Base-by-base conservation (phyloP, 2,797 vertebrate species). In the Taenioides sp. region DNA sequence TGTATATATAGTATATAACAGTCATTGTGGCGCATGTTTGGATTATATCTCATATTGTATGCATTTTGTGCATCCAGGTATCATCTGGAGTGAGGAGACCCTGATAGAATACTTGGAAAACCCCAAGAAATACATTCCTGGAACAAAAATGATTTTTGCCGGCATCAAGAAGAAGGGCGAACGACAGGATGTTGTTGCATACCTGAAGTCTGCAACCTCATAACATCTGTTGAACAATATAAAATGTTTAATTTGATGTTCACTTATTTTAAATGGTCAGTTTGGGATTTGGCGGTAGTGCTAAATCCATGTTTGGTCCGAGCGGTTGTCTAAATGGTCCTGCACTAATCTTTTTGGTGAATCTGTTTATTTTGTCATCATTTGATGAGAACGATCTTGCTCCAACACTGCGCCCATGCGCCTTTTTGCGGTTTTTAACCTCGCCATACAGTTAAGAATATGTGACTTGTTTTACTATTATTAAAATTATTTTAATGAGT, bases 141-240 rank as follows among this genome's bases (percentile, higher is more conserved):
- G 94, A 82, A 97, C 93, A 75, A 97, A 97, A 90, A 96, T 95
- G 88, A 89, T 96, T 86, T 98, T 97, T 72, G 93, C 93, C 68
- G 95, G 95, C 74, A 95, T 96, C 91, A 97, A 96, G 86, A 97
- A 97, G 94, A 95, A 96, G 89, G 94, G 85, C 11, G 95, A 97
- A 79, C 96, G 94, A 69, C 58, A 77, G 69, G 94, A 96, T 80
- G 89, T 97, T 65, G 85, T 95, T 61, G 88, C 92, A 20, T 97
- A 96, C 89, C 91, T 97, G 71, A 96, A 96, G 85, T 91, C 91
- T 1, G 80, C 94, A 18, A 95, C 94, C n/a, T 96, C 95, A 74
- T 95, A 93, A 47, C 52, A 5, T 9, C 0, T 5, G 43, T 49
- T 72, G 31, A 22, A 5, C 27, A 69, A 83, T 87, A 86, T 91